These are phyloP conservation scores for Ormyrus labotus DNA, from an alignment of 2,888 invertebrate species.

Conservation along the genomic window DNA sequence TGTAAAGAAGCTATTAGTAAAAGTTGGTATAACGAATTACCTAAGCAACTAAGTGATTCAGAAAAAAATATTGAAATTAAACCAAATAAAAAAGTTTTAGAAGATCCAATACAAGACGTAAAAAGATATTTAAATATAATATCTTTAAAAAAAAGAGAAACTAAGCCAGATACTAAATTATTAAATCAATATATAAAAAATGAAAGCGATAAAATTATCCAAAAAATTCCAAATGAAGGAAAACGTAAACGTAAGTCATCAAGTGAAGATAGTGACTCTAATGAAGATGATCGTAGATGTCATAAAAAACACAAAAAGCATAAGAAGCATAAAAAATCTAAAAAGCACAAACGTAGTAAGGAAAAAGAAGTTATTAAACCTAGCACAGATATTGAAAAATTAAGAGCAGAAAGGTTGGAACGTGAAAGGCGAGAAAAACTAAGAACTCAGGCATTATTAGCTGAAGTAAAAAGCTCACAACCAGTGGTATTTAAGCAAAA, in stretches of 20 bases:
- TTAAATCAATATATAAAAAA: conserved; percentile 9
- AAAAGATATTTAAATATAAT: conserved; percentile 78
- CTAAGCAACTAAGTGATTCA: conserved; percentile 78
- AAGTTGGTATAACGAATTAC: conserved; percentile 92
- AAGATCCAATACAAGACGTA: conserved; percentile 87
- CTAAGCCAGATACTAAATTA: conserved; percentile 20
- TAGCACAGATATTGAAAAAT: conserved; percentile 78
- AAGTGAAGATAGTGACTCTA: conserved; percentile 18
- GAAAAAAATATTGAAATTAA: conserved; percentile 80
- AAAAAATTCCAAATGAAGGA: conserved; percentile 34
- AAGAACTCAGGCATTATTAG: conserved; percentile 84
- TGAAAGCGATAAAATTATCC: conserved; percentile 19
- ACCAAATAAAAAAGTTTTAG: conserved; percentile 81
- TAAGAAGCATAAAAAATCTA: conserved; percentile 66
- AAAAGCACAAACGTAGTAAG: conserved; percentile 68
- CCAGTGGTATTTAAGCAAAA: conserved; percentile 80
- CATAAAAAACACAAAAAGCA: conserved; percentile 61
- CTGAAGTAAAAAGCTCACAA: conserved; percentile 78
- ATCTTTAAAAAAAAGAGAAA: conserved; percentile 49
- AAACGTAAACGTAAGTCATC: conserved; percentile 23
- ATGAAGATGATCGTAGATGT: conserved; percentile 11
- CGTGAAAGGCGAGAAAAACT: conserved; percentile 88
- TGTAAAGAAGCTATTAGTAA: conserved; percentile 90
- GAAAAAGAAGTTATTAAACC: conserved; percentile 26
- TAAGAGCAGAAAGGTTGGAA: conserved; percentile 87